phyloP scores from a whole-genome alignment of 2,888 invertebrate species.

The Agelastica alni region DNA sequence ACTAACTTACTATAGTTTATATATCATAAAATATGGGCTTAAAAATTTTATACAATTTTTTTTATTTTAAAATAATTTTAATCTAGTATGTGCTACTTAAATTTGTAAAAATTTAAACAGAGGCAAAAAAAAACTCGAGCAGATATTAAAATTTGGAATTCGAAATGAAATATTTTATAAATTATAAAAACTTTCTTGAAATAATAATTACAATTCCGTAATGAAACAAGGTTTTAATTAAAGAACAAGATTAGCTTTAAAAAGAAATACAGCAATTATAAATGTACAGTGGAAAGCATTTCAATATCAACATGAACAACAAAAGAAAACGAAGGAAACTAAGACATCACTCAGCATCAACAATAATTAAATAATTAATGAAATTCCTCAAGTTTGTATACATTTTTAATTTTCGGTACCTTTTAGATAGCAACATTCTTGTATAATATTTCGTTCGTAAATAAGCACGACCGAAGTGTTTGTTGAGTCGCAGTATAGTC shows the following conservation, averaged over 20 bases:
- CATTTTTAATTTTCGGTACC: conserved; percentile 53
- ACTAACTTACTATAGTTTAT: too few relatives aligned
- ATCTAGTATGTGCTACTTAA: too few relatives aligned
- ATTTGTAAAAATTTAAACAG: too few relatives aligned
- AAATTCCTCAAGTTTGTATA: conserved; percentile 52
- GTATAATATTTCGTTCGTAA: conserved; percentile 31
- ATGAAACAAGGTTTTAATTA: conserved; percentile 34
- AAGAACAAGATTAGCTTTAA: conserved; percentile 28
- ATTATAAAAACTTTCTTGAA: conserved; percentile 17
- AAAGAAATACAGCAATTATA: conserved; percentile 31
- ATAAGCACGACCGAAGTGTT: conserved; percentile 47
- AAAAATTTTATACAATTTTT: too few relatives aligned
- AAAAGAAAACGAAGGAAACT: conserved; percentile 42
- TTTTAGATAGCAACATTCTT: conserved; percentile 41
- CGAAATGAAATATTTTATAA: conserved; percentile 6
- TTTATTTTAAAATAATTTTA: too few relatives aligned
- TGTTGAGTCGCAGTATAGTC: conserved; percentile 19
- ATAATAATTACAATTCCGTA: conserved; percentile 22
- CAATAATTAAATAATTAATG: conserved; percentile 55
- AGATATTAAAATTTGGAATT: neutral
- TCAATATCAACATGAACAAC: conserved; percentile 44
- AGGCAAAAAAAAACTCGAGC: neutral
- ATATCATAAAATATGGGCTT: too few relatives aligned
- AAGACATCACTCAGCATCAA: conserved; percentile 48
- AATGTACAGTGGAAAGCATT: conserved; percentile 36